Evolutionary conservation across 2,888 invertebrate species (phyloP).

Genomic region (Buathra laborator): DNA sequence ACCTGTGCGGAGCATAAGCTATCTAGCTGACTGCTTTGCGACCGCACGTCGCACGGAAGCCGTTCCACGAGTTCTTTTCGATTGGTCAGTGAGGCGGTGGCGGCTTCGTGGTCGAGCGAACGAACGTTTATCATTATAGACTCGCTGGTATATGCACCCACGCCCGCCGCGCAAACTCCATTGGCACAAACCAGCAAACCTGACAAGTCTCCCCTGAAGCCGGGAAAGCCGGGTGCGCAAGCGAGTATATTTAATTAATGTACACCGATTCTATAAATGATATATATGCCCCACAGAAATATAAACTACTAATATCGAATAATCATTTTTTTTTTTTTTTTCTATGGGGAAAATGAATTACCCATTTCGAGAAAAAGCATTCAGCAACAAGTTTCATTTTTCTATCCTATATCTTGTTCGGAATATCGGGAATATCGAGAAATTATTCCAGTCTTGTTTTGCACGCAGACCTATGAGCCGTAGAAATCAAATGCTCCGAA

Average conservation of each 20-base stretch:
- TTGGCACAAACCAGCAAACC: not conserved
- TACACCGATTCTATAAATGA: conserved; percentile 30
- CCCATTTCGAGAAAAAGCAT: not conserved
- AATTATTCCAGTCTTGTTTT: not conserved
- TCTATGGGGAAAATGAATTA: not conserved
- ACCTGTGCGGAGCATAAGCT: conserved; percentile 28
- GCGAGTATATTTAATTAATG: conserved; percentile 36
- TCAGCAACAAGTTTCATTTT: not conserved
- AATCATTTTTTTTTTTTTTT: not conserved
- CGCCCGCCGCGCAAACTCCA: conserved; percentile 39
- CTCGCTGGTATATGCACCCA: conserved; percentile 49
- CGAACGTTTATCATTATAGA: conserved; percentile 66
- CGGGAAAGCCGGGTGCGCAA: conserved; percentile 31
- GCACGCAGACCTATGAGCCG: no score
- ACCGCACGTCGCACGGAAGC: conserved; percentile 69
- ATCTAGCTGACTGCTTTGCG: conserved; percentile 52
- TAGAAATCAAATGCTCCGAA: no score
- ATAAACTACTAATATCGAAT: not conserved
- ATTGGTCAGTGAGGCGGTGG: conserved; percentile 49
- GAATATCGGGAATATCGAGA: not conserved
- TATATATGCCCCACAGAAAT: conserved; percentile 17
- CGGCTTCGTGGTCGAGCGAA: conserved; percentile 60
- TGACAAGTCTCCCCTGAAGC: conserved; percentile 43
- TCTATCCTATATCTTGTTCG: not conserved
- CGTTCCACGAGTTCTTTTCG: conserved; percentile 69